Evolutionary conservation across 1,140 invertebrate species (phyloP), one percentile per base, ranked within the genome.

Genomic region (Lepidurus apus): DNA sequence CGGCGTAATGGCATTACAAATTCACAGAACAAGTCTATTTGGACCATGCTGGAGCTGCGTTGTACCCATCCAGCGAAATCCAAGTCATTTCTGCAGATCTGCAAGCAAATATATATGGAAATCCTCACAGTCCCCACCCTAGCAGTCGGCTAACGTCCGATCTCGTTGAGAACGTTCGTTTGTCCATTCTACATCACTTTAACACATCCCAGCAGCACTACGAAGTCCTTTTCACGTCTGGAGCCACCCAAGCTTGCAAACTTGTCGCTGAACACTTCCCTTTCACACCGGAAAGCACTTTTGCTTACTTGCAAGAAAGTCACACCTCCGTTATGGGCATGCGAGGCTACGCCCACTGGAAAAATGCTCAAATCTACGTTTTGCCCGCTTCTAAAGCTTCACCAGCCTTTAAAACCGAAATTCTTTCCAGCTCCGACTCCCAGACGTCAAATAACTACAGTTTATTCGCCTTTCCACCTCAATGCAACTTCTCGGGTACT

Each of bases 271-370:
- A 98, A 84, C 87, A 88, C 81, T 98, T 98, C 85, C 82, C 88
- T 73, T 95, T 91, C 84, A 80, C 79, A 73, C 73, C 43, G 43
- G 79, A 78, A 11, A 45, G 92, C 24, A 85, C 87, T 73, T 94
- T 97, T 84, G 89, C 91, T 21, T 96, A 98, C 84, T 86, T 93
- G 53, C 88, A 91, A 82, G 96, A 98, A 83, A 98, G 95, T 84
- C 97, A 99, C 83, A 98, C 96, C 1, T 98, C 96, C 7, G 94
- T 97, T 2, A 87, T 98, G 80, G 96, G 96, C 21, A 93, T 98
- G 89, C 87, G 96, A 84, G 93, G 93, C 85, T 79, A 84, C 9
- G 83, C 84, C 7, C 78, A 79, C 13, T 42, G 77, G 21, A 82
- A 79, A 80, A 81, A 80, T 8, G 80, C 81, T 11, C 73, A 73